Evolutionary conservation across 2,888 invertebrate genomes (phyloP).

Genomic region (Melieria picta): DNA sequence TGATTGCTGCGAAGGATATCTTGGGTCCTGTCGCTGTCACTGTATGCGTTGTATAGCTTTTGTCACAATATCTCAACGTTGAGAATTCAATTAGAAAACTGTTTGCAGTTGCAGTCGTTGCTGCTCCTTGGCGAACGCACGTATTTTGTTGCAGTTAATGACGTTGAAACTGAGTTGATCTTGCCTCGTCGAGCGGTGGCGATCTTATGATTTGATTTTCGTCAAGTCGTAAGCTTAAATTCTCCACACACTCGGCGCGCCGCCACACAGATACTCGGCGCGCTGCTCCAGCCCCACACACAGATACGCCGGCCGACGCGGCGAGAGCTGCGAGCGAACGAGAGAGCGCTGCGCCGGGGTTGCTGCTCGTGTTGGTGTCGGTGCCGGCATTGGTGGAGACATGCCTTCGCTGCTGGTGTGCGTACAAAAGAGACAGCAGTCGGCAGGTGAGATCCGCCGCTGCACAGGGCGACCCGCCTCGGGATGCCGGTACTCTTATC

Average conservation of each 20-base stretch:
- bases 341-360: conserved; percentile 31
- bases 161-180: conserved; percentile 46
- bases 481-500: conserved; percentile 31
- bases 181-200: conserved; percentile 64
- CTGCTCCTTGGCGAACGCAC: conserved; percentile 22
- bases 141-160: neutral
- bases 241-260: conserved; percentile 44
- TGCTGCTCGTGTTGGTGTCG: neutral
- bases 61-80: neutral
- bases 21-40: neutral
- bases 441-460: conserved; percentile 5
- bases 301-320: conserved; percentile 41
- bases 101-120: no score
- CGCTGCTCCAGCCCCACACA: conserved; percentile 51
- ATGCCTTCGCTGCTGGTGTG: neutral
- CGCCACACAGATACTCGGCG: neutral
- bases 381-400: conserved; percentile 1
- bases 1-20: no score
- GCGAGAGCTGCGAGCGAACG: conserved; percentile 43
- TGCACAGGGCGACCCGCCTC: neutral
- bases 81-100: no score
- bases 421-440: conserved; percentile 24
- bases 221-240: conserved; percentile 64
- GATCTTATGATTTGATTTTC: conserved; percentile 65
- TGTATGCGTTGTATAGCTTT: neutral